These are phyloP conservation scores for Daboia siamensis DNA, from an alignment of 2,113 vertebrate species.

Conservation along the genomic window DNA sequence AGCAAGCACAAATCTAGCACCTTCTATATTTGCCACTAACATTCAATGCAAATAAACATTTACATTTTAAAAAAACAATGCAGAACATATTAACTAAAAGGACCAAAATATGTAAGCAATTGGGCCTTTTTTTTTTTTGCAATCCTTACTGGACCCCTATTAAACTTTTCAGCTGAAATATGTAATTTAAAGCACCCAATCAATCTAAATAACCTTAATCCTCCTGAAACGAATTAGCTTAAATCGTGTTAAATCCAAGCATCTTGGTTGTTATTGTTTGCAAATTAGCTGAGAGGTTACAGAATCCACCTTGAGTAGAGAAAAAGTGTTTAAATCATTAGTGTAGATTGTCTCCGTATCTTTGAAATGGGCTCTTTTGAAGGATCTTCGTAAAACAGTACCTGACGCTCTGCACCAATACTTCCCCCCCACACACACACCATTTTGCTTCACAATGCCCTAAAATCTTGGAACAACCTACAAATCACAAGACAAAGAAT, in stretches of 20 bases:
- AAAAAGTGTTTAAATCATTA: neutral
- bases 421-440: accelerated
- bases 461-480: neutral
- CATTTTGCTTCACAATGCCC: neutral
- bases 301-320: neutral
- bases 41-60: neutral
- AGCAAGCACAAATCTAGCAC: neutral
- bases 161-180: neutral
- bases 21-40: neutral
- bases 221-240: neutral
- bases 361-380: neutral
- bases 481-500: neutral
- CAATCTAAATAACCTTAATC: neutral
- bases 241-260: neutral
- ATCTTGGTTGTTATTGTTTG: neutral
- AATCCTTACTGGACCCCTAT: neutral
- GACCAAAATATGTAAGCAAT: neutral
- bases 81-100: neutral
- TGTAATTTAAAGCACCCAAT: neutral
- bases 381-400: neutral
- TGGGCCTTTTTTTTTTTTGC: neutral
- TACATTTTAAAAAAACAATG: neutral
- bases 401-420: neutral
- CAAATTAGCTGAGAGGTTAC: neutral
- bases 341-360: neutral